Evolutionary conservation across 2,113 vertebrate species (phyloP), one percentile per base, ranked within the genome.

Genomic region (Phrynocephalus versicolor): DNA sequence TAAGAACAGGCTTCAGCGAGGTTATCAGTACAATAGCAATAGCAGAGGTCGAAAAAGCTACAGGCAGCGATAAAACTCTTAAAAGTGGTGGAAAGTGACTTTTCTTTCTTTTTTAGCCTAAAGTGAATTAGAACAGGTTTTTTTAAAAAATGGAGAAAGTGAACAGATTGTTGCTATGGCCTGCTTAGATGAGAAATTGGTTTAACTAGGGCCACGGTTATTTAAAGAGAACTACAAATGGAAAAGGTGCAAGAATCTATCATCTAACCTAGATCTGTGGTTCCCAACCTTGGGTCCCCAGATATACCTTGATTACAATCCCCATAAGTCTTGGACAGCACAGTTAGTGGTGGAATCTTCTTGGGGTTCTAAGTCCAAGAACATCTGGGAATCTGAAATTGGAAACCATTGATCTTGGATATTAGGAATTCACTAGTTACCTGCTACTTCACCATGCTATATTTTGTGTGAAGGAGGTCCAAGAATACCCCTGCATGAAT

Each of bases 21-120:
- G 58, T 81, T 81, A 75, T 57, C 58, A 55, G 60, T 55, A 86
- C 39, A 86, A 86, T 23, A 74, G 70, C 39, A 86, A 86, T 23
- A 74, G 70, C 27, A 57, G 71, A 86, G 79, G 71, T 75, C 39
- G 81, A 33, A 75, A n/a, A 81, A 86, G 60, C 33, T 73, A 86
- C 10, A 74, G 60, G 60, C 70, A 45, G 81, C 74, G 70, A 74
- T 21, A 81, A 27, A 81, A 86, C 23, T 75, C 33, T 21, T 39
- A 19, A 35, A 13, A 73, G 64, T n/a, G 19, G 33, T 25, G 13
- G 33, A 41, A 73, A 73, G 39, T 73, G 78, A 9, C 21, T 30
- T 45, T 51, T 60, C 16, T 21, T 14, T 18, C 30, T 35, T 27
- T n/a, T 27, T 35, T 37, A 70, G 41, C n/a, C 14, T 71, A 35